Conservation (phyloP, 2,113 vertebrate genomes). For the Chaetops frenatus region DNA sequence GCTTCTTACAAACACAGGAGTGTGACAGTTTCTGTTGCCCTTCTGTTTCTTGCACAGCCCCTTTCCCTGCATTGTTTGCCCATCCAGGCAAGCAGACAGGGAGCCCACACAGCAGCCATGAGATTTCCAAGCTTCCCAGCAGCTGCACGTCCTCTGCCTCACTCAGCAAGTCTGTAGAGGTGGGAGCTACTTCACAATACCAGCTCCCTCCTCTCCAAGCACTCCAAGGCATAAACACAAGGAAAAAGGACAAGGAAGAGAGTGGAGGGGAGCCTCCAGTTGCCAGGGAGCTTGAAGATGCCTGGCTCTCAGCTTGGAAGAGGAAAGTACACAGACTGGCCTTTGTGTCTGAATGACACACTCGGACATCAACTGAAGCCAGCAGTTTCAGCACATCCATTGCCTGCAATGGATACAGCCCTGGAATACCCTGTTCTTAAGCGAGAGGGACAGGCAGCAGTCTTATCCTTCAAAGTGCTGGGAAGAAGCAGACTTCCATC, state of each 20-base stretch:
- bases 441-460: background rate
- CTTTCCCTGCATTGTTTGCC: background rate
- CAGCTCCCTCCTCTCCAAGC: background rate
- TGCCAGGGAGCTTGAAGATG: background rate
- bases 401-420: constrained; percentile 60
- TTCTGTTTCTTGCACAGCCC: background rate
- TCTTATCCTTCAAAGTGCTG: constrained; percentile 38
- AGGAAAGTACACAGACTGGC: constrained; percentile 5
- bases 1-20: background rate
- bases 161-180: background rate
- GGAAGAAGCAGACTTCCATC: constrained; percentile 7
- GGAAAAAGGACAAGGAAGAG: background rate
- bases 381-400: constrained; percentile 40
- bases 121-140: background rate
- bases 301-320: constrained; percentile 2
- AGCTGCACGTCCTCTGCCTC: background rate
- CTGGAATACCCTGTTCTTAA: constrained; percentile 18
- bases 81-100: background rate
- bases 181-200: background rate
- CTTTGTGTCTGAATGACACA: constrained; percentile 8
- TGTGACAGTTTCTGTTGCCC: rapidly evolving
- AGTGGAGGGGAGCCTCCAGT: background rate
- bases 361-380: background rate
- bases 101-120: background rate
- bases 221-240: background rate